Evolutionary conservation across 2,888 invertebrate species (phyloP), one percentile per base, ranked within the genome.

Genomic region (Tortrix viridana): DNA sequence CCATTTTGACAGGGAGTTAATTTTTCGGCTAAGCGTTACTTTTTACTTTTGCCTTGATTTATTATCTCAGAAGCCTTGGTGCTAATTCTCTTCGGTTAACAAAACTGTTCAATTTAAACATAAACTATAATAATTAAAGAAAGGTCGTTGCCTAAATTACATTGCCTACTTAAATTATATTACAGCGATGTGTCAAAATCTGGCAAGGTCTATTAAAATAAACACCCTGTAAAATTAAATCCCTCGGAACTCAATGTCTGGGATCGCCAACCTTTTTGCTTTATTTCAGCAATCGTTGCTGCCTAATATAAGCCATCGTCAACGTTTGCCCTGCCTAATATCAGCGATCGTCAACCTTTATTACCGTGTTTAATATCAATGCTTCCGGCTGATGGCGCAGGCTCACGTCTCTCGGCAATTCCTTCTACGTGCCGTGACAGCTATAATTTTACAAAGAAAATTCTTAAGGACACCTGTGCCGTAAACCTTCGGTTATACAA

Each of bases 391-490:
- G 44, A 6, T 32, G 52, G 37, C 49, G 19, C 9, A 9, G 44
- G 44, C 44, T 18, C 44, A 44, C 44, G 44, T 44, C 18, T 41
- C 44, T 32, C 48, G 48, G 23, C 12, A 26, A 48, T 18, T 48
- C 49, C 9, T 50, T 32, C 53, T 20, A 26, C 49, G 20, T 37
- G 20, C 48, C 20, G 37, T 38, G 62, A 58, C 53, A 48, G 58
- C 41, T 53, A 53, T 63, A 63, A 63, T 63, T 63, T 63, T 22
- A 43, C 61, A 62, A 63, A 58, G 63, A 63, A 54, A 52, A 63
- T 63, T 53, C 58, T 63, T 58, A 63, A 63, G 53, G 41, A 26
- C 63, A 63, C 58, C 58, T 58, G 63, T 23, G 63, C 53, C 20
- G 44, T 38, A 20, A 32, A 23, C 57, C 41, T 48, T 47, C 43